Base-by-base conservation (phyloP, 1,140 invertebrate species). In the Drosophila teissieri region DNA sequence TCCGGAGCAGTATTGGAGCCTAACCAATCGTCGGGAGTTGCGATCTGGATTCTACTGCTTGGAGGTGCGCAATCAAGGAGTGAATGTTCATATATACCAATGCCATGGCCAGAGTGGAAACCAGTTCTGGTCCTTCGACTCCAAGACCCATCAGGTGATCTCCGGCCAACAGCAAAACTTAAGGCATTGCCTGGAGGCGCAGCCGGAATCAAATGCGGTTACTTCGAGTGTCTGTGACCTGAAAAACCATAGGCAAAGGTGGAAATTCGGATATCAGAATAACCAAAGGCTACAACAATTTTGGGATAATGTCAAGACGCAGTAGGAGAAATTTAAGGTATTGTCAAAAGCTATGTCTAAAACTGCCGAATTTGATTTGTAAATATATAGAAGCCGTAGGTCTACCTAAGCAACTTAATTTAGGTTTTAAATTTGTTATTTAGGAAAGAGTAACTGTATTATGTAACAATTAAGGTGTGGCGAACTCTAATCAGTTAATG, bases 1-100 rank as follows among this genome's bases (percentile, higher is more conserved):
- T 22, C 10, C 31, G 2, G 91, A 95, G 62, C 95, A 96, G 89
- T 92, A 94, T 14, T 96, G 96, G 92, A 82, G 94, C 4, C 92
- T 99, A 8, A 96, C 96, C 0, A 98, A 97, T 95, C 96, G 96
- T 74, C 97, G 98, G 92, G 98, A 99, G 91, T 94, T 99, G 40
- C 95, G 97, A 62, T 95, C 95, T 0, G 95, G 94, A 15, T 93
- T 95, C 17, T 95, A 97, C 62, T 99, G 98, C 92, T 96, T 98
- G 93, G 98, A 99, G 93, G 95, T 98, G 4, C 97, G 0, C 93
- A 95, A 61, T 94, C 95, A 2, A 92, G 94, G 22, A 7, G 95
- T 96, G 4, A 61, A 68, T 4, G 93, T 99, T 2, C 94, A 95
- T 19, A 90, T 99, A 17, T 99, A 62, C 48, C 80, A 74, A 12